phyloP scores from a whole-genome alignment of 2,888 invertebrate genomes.

The Idaea straminata region DNA sequence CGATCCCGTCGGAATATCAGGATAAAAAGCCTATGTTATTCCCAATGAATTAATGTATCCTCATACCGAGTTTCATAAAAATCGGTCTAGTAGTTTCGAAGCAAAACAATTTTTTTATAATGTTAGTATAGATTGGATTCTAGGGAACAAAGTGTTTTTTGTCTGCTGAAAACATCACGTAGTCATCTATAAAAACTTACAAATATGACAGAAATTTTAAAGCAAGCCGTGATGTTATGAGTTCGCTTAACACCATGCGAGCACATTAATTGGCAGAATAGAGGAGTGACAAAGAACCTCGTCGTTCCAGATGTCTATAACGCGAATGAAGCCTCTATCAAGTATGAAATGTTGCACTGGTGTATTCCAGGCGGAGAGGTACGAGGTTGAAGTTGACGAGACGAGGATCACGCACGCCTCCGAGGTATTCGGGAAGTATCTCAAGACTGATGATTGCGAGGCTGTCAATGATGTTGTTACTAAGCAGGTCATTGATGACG shows the following conservation, averaged over 20 bases:
- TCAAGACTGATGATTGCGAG: conserved; percentile 69
- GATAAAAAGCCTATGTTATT: too few species aligned
- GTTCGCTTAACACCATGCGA: not conserved
- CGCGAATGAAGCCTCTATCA: not conserved
- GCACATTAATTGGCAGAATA: not conserved
- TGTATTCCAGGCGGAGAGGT: conserved; percentile 83
- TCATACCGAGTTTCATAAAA: too few species aligned
- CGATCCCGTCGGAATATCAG: too few species aligned
- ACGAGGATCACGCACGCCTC: conserved; percentile 88
- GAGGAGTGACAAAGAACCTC: not conserved
- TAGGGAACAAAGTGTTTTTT: too few species aligned
- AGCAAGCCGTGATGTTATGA: too few species aligned
- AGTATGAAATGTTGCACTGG: conserved; percentile 1
- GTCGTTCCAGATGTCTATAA: not conserved
- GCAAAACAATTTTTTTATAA: too few species aligned
- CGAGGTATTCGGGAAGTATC: conserved; percentile 79
- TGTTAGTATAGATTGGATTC: too few species aligned
- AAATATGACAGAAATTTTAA: too few species aligned
- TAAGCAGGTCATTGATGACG: conserved; percentile 55
- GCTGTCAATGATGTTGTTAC: conserved; percentile 68
- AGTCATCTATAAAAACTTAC: too few species aligned
- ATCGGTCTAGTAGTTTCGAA: too few species aligned
- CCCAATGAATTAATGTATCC: too few species aligned
- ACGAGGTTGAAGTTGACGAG: conserved; percentile 97
- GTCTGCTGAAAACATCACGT: too few species aligned